Base-by-base conservation (phyloP, 2,888 invertebrate genomes). In the Phalera bucephala region DNA sequence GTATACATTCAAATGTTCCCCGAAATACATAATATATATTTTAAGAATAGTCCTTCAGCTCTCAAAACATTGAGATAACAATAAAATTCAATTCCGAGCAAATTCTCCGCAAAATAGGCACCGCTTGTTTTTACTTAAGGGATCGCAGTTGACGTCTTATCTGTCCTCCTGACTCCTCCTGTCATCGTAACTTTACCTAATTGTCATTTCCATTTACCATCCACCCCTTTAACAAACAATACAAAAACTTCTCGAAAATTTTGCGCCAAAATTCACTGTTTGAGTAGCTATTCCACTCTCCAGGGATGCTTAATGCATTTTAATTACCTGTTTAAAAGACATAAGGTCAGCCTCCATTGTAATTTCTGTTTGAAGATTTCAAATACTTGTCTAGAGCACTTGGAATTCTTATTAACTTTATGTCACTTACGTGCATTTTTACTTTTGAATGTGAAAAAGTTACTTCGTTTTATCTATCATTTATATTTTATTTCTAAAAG, bases 111-210 rank as follows among this genome's bases (percentile, higher is more conserved):
- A n/a, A 28, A 9, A 9, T 28, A 8, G 15, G 4, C 21, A 25
- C 11, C 3, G 26, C 29, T 34, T 17, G 29, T 36, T 45, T 34
- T 28, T 31, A 31, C 31, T 40, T 31, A 37, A 51, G 19, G n/a
- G 27, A n/a, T 20, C 39, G 33, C 11, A 31, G 39, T 33, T 28
- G 52, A 33, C 36, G 29, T 33, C 26, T 45, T 52, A 48, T 52
- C 52, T 45, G 23, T 22, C 21, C 29, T 5, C 6, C 13, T 14
- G 29, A 8, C 29, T 29, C 14, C 2, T 8, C 27, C 29, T 19
- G 19, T 19, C 19, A 19, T 10, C 29, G 10, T 29, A 19, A 29
- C 11, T 15, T 10, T 3, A 4, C 28, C 15, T 28, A 28, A 28
- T 28, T 28, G 13, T 15, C 28, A 2, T 3, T 8, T 1, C 9